phyloP scores from a whole-genome alignment of 2,113 vertebrate genomes.

The pig (Sus scrofa) region DNA sequence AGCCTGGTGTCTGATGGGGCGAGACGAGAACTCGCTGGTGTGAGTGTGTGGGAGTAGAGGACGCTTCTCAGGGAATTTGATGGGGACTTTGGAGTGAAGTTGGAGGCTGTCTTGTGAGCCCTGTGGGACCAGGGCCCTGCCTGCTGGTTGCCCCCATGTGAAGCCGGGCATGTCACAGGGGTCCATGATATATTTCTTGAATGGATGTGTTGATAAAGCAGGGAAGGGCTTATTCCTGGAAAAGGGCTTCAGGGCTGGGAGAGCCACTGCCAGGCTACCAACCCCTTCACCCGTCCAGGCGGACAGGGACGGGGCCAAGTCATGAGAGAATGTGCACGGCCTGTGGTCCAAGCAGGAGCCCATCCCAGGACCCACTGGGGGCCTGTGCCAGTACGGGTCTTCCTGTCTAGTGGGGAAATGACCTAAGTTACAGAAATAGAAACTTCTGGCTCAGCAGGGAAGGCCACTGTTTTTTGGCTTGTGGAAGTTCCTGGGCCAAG shows the following conservation, averaged over 20 bases:
- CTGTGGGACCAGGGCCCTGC: accelerated
- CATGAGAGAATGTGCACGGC: background rate
- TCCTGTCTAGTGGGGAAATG: background rate
- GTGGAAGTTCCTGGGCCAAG: too few species aligned
- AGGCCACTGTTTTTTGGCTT: too few species aligned
- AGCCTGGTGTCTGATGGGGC: background rate
- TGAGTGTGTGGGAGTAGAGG: too few species aligned
- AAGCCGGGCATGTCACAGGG: background rate
- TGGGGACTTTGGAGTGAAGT: background rate
- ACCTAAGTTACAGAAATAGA: background rate
- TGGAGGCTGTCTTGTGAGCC: background rate
- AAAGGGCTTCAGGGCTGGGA: too few species aligned
- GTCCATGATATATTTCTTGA: background rate
- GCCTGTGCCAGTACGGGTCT: background rate
- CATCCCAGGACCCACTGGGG: background rate
- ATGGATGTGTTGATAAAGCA: background rate
- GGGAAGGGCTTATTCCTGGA: too few species aligned
- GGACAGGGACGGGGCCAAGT: background rate
- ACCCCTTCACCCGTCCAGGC: background rate
- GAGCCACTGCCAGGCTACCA: background rate
- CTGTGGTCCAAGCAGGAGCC: background rate
- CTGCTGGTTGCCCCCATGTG: background rate
- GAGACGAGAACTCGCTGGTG: background rate
- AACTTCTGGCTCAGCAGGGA: background rate
- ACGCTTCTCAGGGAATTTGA: too few species aligned